A percentile compares a stretch with the other conserved stretches of the same genome.
Evolutionary conservation across 1,140 invertebrate genomes (phyloP).

Genomic region (Sweltsa coloradensis): DNA sequence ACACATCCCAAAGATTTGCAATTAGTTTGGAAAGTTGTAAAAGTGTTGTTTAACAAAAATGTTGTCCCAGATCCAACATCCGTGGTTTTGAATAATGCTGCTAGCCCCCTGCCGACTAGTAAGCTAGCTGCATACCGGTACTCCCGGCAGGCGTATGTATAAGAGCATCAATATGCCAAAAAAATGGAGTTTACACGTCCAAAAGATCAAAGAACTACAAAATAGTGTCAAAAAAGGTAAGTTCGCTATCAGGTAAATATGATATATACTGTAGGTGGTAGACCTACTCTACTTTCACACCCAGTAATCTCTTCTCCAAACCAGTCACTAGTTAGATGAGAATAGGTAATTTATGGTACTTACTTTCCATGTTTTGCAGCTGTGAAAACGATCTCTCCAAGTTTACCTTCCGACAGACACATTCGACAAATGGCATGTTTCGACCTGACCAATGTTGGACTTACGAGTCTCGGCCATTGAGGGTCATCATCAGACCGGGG

Average conservation of each 20-base stretch:
- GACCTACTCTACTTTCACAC: not conserved
- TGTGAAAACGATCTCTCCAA: conserved; percentile 68
- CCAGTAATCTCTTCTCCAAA: not conserved
- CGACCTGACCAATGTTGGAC: conserved; percentile 45
- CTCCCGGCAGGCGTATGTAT: too few species aligned
- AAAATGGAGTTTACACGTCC: conserved; percentile 2
- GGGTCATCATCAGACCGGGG: conserved; percentile 29
- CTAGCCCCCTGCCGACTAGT: too few species aligned
- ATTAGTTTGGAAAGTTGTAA: too few species aligned
- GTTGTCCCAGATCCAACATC: too few species aligned
- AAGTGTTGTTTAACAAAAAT: too few species aligned
- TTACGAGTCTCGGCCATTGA: conserved; percentile 67
- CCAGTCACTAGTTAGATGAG: not conserved
- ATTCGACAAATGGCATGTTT: conserved; percentile 63
- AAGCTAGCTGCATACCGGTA: too few species aligned
- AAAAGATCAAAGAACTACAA: conserved; percentile 15
- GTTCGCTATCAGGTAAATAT: not conserved
- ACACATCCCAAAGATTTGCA: too few species aligned
- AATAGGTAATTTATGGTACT: conserved; percentile 12
- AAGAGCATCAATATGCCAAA: conserved; percentile 1
- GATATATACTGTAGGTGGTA: not conserved
- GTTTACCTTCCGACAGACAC: conserved; percentile 58
- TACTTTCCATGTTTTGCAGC: conserved; percentile 58
- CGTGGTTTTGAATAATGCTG: too few species aligned
- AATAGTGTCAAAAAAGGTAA: conserved; percentile 4